Evolutionary conservation across 2,113 vertebrate species (phyloP), one percentile per base, ranked within the genome.

Genomic region (Austrofundulus limnaeus): DNA sequence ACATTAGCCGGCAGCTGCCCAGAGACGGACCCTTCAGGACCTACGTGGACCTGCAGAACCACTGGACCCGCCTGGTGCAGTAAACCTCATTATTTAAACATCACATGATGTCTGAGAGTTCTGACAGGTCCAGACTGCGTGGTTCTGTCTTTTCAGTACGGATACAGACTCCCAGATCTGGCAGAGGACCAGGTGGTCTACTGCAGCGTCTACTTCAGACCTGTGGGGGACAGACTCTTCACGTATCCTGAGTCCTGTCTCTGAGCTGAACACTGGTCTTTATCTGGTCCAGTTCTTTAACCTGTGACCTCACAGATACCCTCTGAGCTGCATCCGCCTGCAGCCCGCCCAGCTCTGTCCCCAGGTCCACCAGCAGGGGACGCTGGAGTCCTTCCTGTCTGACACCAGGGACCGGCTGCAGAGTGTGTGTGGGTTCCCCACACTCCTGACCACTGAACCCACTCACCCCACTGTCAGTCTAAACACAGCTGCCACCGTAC

Each of bases 181-280:
- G 14, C 55, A 13, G 90, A 90, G 63, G 84, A 90, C 8, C 68
- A 56, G 47, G 61, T 83, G 69, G 72, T 91, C 51, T 97, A 97
- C 77, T 92, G 94, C 84, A 96, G 83, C 58, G 31, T 98, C 75
- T 94, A 94, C 86, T 98, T 98, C 92, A 93, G 77, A 63, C 90
- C 88, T 28, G 80, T 95, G 42, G 91, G 92, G 64, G 88, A 92
- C 59, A 92, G 76, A 10, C 80, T 92, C 54, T 97, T 97, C 76
- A 96, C 94, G 66, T 97, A 96, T 28, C 7, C 25, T 28, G 25
- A 4, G 25, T n/a, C n/a, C n/a, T n/a, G n/a, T n/a, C n/a, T n/a
- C 25, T 28, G 25, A 28, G 25, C 25, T n/a, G n/a, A 28, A 28
- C 25, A 28, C 3, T 4, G 25, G 3, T 28, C 25, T 28, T 4